Evolutionary conservation across 2,797 vertebrate genomes (phyloP), one percentile per base, ranked within the genome.

Genomic region (Trematomus bernacchii): DNA sequence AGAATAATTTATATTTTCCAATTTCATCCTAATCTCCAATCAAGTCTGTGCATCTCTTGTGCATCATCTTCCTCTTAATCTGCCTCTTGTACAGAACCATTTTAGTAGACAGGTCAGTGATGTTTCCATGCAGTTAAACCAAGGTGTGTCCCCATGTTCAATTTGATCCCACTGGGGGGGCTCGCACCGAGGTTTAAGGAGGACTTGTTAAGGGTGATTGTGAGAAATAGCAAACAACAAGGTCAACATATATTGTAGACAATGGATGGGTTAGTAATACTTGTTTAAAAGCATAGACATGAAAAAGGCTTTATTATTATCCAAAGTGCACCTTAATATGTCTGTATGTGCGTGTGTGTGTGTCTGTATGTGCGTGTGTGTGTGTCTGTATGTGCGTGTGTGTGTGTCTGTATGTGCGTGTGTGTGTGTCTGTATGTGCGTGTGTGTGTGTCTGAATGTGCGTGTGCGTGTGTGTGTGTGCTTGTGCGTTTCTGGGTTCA

Each of bases 241-340:
- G 76, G 68, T 92, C 88, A 80, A 92, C 91, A 91, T 87, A 69
- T 85, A 90, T 80, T 80, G 55, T 85, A 90, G 90, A 93, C 93
- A 88, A 91, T 93, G 92, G 82, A 89, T 91, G 91, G 85, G 91
- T 94, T 94, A 94, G 92, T 94, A 94, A 86, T 88, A 85, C 51
- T 86, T 60, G 50, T 83, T 81, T 79, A 85, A 87, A 72, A 84
- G 68, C 72, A 90, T 76, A 83, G 52, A 74, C 79, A 89, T 75
- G 51, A 76, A 76, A 79, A 85, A 58, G 86, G 53, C 52, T 89
- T 67, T 10, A 40, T 77, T 71, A 50, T 52, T 65, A 54, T 65
- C 67, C 48, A 57, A 66, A 83, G 10, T 71, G 77, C 70, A 72
- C 53, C 88, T 77, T 79, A 53, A 71, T 6, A 15, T 66, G 66